These are phyloP conservation scores for Exephanes ischioxanthus DNA, from an alignment of 2,888 invertebrate species.

Conservation along the genomic window DNA sequence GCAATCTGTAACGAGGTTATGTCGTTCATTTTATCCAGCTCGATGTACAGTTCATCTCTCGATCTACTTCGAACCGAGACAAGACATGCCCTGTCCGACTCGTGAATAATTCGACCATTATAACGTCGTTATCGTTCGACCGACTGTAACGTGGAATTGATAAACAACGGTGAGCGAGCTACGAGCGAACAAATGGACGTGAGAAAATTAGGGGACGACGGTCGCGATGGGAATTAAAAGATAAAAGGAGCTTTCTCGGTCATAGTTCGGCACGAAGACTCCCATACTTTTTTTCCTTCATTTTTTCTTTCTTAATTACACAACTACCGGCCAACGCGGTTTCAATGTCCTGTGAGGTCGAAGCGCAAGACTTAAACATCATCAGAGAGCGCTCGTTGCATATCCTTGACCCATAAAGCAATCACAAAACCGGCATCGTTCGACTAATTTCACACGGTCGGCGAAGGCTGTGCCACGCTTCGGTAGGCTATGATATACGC, in stretches of 20 bases:
- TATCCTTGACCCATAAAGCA: slow-evolving; percentile 69
- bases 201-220: not conserved
- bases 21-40: not conserved
- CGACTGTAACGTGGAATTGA: not conserved
- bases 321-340: not conserved
- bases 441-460: slow-evolving; percentile 65
- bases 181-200: not conserved
- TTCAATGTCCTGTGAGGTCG: not conserved
- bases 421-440: slow-evolving; percentile 65
- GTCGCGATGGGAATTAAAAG: not conserved
- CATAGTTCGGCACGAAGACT: not conserved
- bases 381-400: not conserved
- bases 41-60: not conserved
- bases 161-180: not conserved
- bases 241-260: not conserved
- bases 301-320: not conserved
- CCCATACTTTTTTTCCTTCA: not conserved
- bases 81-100: not conserved
- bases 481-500: slow-evolving; percentile 6
- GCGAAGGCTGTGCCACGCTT: slow-evolving; percentile 7
- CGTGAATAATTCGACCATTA: slow-evolving; percentile 1
- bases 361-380: not conserved
- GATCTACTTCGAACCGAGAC: not conserved
- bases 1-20: not conserved
- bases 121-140: not conserved